Evolutionary conservation across 2,113 vertebrate genomes (phyloP).

Genomic region (Balaenoptera acutorostrata): DNA sequence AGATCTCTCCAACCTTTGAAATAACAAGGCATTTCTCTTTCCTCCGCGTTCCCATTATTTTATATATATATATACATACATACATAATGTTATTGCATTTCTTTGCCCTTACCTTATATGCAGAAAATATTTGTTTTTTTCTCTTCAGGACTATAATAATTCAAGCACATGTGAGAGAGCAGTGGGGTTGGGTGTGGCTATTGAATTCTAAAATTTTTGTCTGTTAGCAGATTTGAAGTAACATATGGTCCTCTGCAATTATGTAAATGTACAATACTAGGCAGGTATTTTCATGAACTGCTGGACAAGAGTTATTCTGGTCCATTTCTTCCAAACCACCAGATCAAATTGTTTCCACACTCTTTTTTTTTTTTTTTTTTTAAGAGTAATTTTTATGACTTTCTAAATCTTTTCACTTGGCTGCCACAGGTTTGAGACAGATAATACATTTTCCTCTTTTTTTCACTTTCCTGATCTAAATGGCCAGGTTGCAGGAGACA

Average conservation of each 20-base stretch:
- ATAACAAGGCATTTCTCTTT: not conserved
- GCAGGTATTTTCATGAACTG: not conserved
- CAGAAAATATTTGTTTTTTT: not conserved
- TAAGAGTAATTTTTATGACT: slow-evolving; percentile 56
- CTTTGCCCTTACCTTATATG: not conserved
- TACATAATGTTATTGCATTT: not conserved
- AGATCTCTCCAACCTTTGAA: not conserved
- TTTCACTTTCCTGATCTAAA: slow-evolving; percentile 48
- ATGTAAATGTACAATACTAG: not conserved
- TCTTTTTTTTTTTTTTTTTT: not conserved
- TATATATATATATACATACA: not conserved
- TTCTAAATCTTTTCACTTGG: slow-evolving; percentile 62
- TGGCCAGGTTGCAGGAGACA: slow-evolving; percentile 23
- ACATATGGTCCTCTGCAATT: not conserved
- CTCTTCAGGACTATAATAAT: not conserved
- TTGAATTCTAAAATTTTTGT: not conserved
- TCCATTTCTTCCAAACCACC: slow-evolving; percentile 57
- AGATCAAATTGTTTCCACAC: slow-evolving; percentile 59
- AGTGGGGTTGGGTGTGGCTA: not conserved
- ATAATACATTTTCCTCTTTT: slow-evolving; percentile 54
- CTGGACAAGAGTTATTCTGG: slow-evolving; percentile 35
- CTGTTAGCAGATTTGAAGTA: not conserved
- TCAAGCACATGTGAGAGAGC: not conserved
- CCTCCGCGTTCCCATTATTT: accelerated
- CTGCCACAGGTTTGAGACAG: slow-evolving; percentile 46